phyloP scores from a whole-genome alignment of 2,888 invertebrate species.

The Stenotaenia linearis region DNA sequence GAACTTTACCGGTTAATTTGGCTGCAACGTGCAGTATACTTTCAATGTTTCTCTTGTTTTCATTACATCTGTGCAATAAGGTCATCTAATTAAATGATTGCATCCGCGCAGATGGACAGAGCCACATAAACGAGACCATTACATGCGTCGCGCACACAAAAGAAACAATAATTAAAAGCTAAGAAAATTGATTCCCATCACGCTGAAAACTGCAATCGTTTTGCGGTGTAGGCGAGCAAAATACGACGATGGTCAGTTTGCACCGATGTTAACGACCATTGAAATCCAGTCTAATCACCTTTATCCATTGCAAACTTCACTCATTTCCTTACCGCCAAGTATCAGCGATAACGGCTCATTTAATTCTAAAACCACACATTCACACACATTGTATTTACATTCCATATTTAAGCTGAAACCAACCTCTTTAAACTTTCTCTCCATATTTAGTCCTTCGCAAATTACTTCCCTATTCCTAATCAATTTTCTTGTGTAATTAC shows the following conservation, averaged over 20 bases:
- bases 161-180: not conserved
- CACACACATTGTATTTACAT: not conserved
- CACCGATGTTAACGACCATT: not conserved
- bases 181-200: not conserved
- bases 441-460: not conserved
- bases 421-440: not conserved
- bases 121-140: not conserved
- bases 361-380: not conserved
- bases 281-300: not conserved
- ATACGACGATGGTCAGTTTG: not conserved
- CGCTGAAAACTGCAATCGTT: not conserved
- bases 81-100: not conserved
- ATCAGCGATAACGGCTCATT: not conserved
- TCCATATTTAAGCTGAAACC: not conserved
- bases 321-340: not conserved
- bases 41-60: not conserved
- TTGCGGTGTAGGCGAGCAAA: not conserved
- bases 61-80: not conserved
- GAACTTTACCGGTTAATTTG: not conserved
- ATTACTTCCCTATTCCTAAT: not conserved
- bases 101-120: not conserved
- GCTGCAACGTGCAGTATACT: not conserved
- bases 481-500: constrained; percentile 13
- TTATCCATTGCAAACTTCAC: not conserved
- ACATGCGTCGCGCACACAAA: not conserved